Evolutionary conservation across 2,113 vertebrate genomes (phyloP).

Genomic region (human (Homo sapiens)): DNA sequence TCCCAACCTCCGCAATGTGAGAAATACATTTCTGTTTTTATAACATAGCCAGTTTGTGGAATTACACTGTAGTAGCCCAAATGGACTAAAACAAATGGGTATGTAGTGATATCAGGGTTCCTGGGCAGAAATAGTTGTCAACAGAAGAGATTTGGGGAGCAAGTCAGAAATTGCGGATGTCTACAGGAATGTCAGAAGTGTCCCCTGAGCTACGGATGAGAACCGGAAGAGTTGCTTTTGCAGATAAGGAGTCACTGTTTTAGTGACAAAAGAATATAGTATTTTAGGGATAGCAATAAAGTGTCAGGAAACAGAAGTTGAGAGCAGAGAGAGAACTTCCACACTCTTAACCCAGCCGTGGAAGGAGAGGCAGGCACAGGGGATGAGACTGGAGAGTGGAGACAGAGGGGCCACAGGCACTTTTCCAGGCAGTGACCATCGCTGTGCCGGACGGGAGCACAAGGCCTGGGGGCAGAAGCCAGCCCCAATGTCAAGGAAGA

Average conservation of each 20-base stretch:
- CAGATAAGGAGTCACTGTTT: too few relatives aligned
- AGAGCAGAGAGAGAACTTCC: background rate
- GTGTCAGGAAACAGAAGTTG: background rate
- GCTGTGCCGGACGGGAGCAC: background rate
- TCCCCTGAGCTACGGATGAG: too few relatives aligned
- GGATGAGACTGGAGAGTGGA: background rate
- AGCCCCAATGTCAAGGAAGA: background rate
- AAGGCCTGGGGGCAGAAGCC: background rate
- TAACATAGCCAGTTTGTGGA: too few relatives aligned
- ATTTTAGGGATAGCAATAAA: background rate
- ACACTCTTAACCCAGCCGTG: background rate
- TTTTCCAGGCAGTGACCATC: background rate
- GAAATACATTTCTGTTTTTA: too few relatives aligned
- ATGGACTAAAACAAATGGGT: too few relatives aligned
- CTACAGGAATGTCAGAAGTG: too few relatives aligned
- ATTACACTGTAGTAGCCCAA: too few relatives aligned
- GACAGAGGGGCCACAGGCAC: background rate
- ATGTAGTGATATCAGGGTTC: background rate
- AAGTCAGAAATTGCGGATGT: too few relatives aligned
- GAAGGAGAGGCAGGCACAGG: too few relatives aligned
- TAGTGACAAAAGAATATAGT: background rate
- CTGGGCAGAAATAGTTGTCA: background rate
- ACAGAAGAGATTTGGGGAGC: too few relatives aligned
- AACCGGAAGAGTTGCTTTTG: too few relatives aligned
- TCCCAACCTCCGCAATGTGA: too few relatives aligned